Evolutionary conservation across 2,888 invertebrate genomes (phyloP).

Genomic region (Tinea trinotella): DNA sequence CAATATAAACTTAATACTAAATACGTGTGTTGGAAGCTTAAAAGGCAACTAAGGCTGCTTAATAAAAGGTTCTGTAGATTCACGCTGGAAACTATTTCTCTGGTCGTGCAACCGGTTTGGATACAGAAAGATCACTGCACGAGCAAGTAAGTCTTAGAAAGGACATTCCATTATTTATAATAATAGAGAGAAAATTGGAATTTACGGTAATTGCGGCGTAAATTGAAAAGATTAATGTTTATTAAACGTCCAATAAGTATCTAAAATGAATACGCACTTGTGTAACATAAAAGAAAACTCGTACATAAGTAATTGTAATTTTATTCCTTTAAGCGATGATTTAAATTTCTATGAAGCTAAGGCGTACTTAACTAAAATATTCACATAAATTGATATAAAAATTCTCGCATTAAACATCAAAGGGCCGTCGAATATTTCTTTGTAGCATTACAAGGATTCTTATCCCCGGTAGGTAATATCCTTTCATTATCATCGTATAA

Average conservation of each 20-base stretch:
- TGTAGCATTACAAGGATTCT: neutral
- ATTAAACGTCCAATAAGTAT: neutral
- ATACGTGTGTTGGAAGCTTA: neutral
- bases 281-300: too few species aligned
- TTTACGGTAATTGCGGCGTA: constrained; percentile 7
- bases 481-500: constrained; percentile 7
- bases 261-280: neutral
- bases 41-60: constrained; percentile 38
- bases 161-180: constrained; percentile 11
- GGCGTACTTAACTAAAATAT: too few species aligned
- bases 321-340: too few species aligned
- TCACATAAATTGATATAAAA: too few species aligned
- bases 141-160: constrained; percentile 5
- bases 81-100: constrained; percentile 48
- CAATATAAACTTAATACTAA: constrained; percentile 14
- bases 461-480: constrained; percentile 1
- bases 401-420: too few species aligned
- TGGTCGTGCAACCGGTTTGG: constrained; percentile 47
- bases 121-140: constrained; percentile 25
- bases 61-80: constrained; percentile 40
- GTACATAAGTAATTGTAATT: too few species aligned
- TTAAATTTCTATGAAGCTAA: too few species aligned
- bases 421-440: neutral
- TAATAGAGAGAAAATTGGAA: constrained; percentile 13
- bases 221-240: neutral